Evolutionary conservation across 2,888 invertebrate species (phyloP).

Genomic region (Ochropleura leucogaster): DNA sequence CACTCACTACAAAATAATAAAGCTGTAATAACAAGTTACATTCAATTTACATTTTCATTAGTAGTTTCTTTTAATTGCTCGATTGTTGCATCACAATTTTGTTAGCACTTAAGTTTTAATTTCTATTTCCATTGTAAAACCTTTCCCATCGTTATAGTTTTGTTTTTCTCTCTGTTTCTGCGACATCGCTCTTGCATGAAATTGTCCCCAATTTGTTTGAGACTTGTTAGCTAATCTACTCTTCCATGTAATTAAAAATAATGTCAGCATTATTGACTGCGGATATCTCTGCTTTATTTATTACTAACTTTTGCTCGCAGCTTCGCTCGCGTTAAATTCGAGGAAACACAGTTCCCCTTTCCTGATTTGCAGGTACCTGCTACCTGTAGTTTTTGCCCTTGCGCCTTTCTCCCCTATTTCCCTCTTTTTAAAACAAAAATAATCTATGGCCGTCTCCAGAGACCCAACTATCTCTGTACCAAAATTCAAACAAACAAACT

Average conservation of each 20-base stretch:
- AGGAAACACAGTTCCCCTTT: too few relatives aligned
- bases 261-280: slow-evolving; percentile 18
- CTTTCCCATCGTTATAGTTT: slow-evolving; percentile 63
- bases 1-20: neutral
- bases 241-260: slow-evolving; percentile 51
- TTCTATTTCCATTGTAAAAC: slow-evolving; percentile 51
- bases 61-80: slow-evolving; percentile 43
- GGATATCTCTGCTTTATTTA: slow-evolving; percentile 13
- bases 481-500: too few relatives aligned
- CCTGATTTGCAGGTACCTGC: too few relatives aligned
- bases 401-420: too few relatives aligned
- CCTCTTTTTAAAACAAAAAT: too few relatives aligned
- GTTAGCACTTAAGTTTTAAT: slow-evolving; percentile 55
- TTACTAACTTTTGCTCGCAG: neutral
- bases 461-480: too few relatives aligned
- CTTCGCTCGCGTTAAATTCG: too few relatives aligned
- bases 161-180: slow-evolving; percentile 57
- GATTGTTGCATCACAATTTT: slow-evolving; percentile 53
- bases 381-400: too few relatives aligned
- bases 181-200: slow-evolving; percentile 60
- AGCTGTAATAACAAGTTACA: slow-evolving; percentile 25
- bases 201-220: slow-evolving; percentile 63
- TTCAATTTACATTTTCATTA: slow-evolving; percentile 42
- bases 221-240: slow-evolving; percentile 59
- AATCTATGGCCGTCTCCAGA: too few relatives aligned